A percentile compares a stretch with the other conserved stretches of the same genome.
Evolutionary conservation across 2,888 invertebrate species (phyloP).

Genomic region (Troglohyphantes excavatus): DNA sequence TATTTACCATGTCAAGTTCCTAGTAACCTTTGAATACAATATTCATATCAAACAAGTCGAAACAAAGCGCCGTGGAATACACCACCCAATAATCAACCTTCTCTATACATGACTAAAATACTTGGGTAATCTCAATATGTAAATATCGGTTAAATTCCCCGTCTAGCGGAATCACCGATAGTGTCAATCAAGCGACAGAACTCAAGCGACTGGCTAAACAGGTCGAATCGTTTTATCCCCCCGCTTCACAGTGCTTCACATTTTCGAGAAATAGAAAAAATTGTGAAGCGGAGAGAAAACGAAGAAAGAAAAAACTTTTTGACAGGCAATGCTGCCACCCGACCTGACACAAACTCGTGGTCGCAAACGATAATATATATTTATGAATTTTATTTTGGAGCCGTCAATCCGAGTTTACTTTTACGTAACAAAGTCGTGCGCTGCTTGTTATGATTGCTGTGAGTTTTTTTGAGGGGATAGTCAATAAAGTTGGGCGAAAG

Average conservation of each 20-base stretch:
- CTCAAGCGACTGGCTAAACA: slow-evolving; percentile 31
- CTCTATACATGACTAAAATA: neutral
- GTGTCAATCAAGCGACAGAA: slow-evolving; percentile 50
- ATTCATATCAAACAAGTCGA: neutral
- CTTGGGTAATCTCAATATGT: neutral
- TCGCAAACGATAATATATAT: slow-evolving; percentile 73
- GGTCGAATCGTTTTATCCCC: too few species aligned
- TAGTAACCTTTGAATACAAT: neutral
- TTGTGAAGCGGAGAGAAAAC: neutral
- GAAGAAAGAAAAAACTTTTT: slow-evolving; percentile 10
- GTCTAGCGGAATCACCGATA: slow-evolving; percentile 39
- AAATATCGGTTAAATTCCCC: slow-evolving; percentile 30
- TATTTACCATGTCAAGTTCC: too few species aligned
- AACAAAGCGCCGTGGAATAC: neutral
- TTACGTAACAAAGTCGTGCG: slow-evolving; percentile 34
- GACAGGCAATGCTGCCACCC: slow-evolving; percentile 52
- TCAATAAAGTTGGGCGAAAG: slow-evolving; percentile 1
- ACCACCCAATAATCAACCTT: too few species aligned
- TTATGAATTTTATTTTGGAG: slow-evolving; percentile 65
- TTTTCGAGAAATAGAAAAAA: slow-evolving; percentile 31
- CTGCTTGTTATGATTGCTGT: slow-evolving; percentile 44
- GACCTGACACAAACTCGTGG: slow-evolving; percentile 61
- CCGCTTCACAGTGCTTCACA: too few species aligned
- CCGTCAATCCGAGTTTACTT: slow-evolving; percentile 58
- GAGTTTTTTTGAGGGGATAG: neutral